Conservation (phyloP, 37 sponge, comb jelly and placozoan genomes). For the Ianthella basta region DNA sequence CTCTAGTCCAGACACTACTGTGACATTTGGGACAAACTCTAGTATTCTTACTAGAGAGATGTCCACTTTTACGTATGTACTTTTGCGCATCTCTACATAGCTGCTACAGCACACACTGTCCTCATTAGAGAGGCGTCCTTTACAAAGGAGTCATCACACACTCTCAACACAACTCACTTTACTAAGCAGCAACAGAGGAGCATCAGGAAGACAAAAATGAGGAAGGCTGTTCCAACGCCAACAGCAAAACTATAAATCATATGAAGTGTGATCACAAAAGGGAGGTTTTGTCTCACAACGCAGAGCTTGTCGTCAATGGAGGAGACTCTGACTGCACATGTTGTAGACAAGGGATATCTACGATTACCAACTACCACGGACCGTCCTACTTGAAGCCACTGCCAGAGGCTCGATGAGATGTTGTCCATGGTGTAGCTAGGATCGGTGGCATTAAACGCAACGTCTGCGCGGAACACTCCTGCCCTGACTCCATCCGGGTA, state of each 20-base stretch:
- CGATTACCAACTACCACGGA: neutral
- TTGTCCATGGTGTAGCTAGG: neutral
- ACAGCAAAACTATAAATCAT: constrained; percentile 19
- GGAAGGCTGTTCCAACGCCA: neutral
- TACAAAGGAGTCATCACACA: too few species aligned
- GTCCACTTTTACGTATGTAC: too few species aligned
- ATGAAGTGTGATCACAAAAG: neutral
- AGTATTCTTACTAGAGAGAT: too few species aligned
- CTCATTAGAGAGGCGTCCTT: too few species aligned
- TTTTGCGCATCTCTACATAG: too few species aligned
- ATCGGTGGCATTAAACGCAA: neutral
- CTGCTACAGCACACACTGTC: too few species aligned
- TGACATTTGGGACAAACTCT: too few species aligned
- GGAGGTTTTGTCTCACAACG: too few species aligned
- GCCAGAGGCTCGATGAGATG: neutral
- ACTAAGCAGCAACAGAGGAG: constrained; percentile 3
- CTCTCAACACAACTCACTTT: neutral
- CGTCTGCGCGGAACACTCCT: neutral
- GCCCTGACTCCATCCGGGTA: constrained; percentile 9
- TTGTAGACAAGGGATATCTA: neutral
- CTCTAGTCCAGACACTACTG: too few species aligned
- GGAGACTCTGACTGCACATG: neutral
- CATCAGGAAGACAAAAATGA: neutral
- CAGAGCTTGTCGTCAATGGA: constrained; percentile 5
- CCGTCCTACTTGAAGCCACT: neutral